phyloP scores from a whole-genome alignment of 2,797 vertebrate genomes.

The Eremophila alpestris region DNA sequence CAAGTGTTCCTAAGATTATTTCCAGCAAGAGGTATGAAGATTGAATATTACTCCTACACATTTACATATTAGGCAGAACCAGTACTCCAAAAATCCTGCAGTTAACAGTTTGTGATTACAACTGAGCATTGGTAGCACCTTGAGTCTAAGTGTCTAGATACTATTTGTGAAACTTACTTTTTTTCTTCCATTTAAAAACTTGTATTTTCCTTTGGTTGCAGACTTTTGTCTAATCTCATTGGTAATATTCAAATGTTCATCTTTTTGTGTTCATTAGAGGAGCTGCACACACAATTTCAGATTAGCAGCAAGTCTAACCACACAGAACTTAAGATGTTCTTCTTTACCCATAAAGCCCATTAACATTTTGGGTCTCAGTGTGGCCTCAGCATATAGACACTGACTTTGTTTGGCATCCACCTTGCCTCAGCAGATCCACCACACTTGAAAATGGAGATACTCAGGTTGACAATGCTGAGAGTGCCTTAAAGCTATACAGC shows the following conservation, averaged over 20 bases:
- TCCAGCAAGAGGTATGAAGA: not conserved
- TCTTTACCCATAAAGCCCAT: not conserved
- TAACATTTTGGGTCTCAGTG: not conserved
- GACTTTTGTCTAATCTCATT: not conserved
- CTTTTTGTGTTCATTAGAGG: not conserved
- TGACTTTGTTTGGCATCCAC: not conserved
- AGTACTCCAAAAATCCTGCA: not conserved
- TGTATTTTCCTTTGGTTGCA: not conserved
- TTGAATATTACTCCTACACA: not conserved
- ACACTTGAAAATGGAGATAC: not conserved
- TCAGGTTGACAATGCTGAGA: not conserved
- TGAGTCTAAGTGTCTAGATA: not conserved
- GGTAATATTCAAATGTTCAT: not conserved
- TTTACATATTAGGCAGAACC: not conserved
- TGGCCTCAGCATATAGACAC: not conserved
- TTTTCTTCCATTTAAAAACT: not conserved
- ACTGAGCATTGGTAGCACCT: not conserved
- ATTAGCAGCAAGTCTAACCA: not conserved
- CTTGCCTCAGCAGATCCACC: not conserved
- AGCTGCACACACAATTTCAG: not conserved
- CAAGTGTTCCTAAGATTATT: not conserved
- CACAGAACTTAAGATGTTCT: not conserved
- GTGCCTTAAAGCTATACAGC: not conserved
- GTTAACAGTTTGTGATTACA: not conserved
- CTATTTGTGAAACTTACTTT: not conserved